A percentile compares a stretch with the other conserved stretches of the same genome.
phyloP scores from a whole-genome alignment of 1,140 invertebrate species.

The Polyergus mexicanus region DNA sequence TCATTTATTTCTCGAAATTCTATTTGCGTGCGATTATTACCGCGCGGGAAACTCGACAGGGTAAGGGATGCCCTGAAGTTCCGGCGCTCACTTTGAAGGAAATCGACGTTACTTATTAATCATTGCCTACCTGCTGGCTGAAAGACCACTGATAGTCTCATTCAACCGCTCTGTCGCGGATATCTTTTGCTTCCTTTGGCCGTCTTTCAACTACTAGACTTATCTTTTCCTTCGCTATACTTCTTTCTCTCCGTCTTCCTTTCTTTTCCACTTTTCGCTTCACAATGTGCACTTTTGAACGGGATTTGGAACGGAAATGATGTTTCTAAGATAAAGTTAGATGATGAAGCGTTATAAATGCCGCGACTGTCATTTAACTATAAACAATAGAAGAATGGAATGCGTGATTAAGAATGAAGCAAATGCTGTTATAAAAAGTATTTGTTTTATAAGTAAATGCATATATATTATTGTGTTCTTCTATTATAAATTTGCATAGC shows the following conservation, averaged over 20 bases:
- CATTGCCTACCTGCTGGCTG: constrained; percentile 66
- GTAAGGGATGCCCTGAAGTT: constrained; percentile 22
- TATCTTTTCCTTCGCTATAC: constrained; percentile 63
- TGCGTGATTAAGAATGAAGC: neutral
- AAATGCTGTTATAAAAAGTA: neutral
- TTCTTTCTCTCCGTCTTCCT: constrained; percentile 35
- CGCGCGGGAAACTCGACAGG: neutral
- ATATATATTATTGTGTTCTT: neutral
- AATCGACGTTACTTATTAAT: constrained; percentile 78
- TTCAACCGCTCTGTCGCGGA: constrained; percentile 71
- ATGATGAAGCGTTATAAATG: constrained; percentile 8
- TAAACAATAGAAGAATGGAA: constrained; percentile 13
- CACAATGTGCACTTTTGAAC: constrained; percentile 33
- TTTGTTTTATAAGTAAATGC: neutral
- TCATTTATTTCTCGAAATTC: constrained; percentile 66
- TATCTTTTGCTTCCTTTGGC: constrained; percentile 74
- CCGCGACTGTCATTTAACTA: neutral
- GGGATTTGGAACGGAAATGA: constrained; percentile 30
- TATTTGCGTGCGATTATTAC: constrained; percentile 58
- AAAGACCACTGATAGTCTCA: constrained; percentile 73
- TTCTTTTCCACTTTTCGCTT: constrained; percentile 28
- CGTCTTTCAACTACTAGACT: constrained; percentile 71
- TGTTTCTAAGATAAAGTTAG: constrained; percentile 16
- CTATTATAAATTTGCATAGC: neutral
- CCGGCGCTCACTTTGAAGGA: constrained; percentile 49